These are phyloP conservation scores for Temnothorax nylanderi DNA, from an alignment of 1,140 invertebrate species.

Conservation along the genomic window DNA sequence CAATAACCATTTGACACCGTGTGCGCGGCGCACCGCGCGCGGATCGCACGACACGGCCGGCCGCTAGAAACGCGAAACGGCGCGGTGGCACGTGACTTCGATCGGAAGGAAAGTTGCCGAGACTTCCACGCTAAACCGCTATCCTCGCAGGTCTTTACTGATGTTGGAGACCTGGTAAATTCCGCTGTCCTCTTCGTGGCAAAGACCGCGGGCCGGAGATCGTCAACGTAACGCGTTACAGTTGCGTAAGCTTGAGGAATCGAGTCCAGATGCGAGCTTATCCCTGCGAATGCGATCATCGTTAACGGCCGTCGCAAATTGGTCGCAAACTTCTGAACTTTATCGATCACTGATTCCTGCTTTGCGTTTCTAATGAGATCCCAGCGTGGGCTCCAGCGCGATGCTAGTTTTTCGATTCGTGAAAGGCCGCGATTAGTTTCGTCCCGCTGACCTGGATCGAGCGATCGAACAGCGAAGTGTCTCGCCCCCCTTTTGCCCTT, in stretches of 20 bases:
- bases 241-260: conserved; percentile 58
- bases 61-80: conserved; percentile 8
- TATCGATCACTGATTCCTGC: neutral
- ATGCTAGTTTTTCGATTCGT: neutral
- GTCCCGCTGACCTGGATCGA: neutral
- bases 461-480: neutral
- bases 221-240: neutral
- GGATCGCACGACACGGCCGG: conserved; percentile 27
- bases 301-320: neutral
- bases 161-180: neutral
- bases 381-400: neutral
- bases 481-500: neutral
- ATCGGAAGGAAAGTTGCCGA: conserved; percentile 28
- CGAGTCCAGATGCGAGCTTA: conserved; percentile 48
- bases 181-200: neutral
- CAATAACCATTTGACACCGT: conserved; percentile 83
- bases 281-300: neutral
- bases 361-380: neutral
- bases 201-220: neutral
- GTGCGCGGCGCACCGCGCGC: neutral
- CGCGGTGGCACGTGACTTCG: conserved; percentile 37
- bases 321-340: neutral
- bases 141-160: neutral
- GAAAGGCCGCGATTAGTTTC: conserved; percentile 14
- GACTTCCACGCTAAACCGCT: neutral